phyloP scores from a whole-genome alignment of 1,140 invertebrate genomes.

The Heterodera carotae region DNA sequence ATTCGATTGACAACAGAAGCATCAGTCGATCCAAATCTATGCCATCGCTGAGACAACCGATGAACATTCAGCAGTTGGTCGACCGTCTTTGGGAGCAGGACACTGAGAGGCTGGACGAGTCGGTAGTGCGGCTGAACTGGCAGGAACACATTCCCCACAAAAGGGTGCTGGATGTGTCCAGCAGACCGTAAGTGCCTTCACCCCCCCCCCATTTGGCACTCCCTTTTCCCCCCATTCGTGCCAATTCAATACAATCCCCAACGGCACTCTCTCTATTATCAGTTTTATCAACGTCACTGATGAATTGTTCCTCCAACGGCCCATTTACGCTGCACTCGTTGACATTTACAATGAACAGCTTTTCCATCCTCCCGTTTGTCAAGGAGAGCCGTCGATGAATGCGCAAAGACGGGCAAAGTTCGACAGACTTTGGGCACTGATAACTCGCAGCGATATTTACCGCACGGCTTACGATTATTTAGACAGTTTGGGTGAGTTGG shows the following conservation, averaged over 20 bases:
- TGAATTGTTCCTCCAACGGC: slow-evolving; percentile 25
- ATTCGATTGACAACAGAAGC: not conserved
- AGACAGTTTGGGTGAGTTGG: slow-evolving; percentile 28
- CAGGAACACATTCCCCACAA: slow-evolving; percentile 30
- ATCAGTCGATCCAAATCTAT: not conserved
- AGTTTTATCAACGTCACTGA: slow-evolving; percentile 16
- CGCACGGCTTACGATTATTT: slow-evolving; percentile 24
- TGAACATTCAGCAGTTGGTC: slow-evolving; percentile 46
- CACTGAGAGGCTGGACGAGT: slow-evolving; percentile 32
- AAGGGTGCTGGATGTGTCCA: slow-evolving; percentile 14
- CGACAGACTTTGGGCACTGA: slow-evolving; percentile 11
- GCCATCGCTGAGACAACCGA: not conserved
- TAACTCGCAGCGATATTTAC: slow-evolving; percentile 28
- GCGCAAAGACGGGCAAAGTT: slow-evolving; percentile 17
- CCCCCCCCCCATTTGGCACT: not conserved
- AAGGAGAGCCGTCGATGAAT: slow-evolving; percentile 26
- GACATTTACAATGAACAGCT: slow-evolving; percentile 31
- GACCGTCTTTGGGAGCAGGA: slow-evolving; percentile 50
- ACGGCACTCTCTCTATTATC: too few relatives aligned
- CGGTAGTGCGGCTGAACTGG: slow-evolving; percentile 35
- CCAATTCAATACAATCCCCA: too few relatives aligned
- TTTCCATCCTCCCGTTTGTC: slow-evolving; percentile 31
- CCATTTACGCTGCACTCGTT: slow-evolving; percentile 26
- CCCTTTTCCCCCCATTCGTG: too few relatives aligned
- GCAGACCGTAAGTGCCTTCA: slow-evolving; percentile 14